Evolutionary conservation across 2,113 vertebrate genomes (phyloP).

Genomic region (Nettapus auritus): DNA sequence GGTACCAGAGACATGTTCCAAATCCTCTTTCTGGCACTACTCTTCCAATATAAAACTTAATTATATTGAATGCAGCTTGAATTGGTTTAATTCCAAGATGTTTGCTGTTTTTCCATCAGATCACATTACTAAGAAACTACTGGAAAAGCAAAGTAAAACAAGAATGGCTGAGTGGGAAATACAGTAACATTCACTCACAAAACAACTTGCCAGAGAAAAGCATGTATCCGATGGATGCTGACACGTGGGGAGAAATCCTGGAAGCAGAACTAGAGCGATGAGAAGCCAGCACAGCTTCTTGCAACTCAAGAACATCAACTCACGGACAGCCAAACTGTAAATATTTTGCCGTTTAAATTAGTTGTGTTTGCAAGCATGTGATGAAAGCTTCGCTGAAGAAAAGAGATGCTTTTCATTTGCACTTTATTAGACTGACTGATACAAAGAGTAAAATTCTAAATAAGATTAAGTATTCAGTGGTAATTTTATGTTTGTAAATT

Average conservation of each 20-base stretch:
- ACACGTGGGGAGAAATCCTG: conserved; percentile 92
- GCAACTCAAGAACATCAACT: background rate
- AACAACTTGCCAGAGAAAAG: conserved; percentile 77
- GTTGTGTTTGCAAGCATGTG: background rate
- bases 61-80: background rate
- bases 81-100: background rate
- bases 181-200: conserved; percentile 82
- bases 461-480: background rate
- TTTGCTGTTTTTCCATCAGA: conserved; percentile 67
- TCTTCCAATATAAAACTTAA: background rate
- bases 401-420: conserved; percentile 28
- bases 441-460: background rate
- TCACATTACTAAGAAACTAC: conserved; percentile 86
- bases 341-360: background rate
- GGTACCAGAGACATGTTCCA: background rate
- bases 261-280: conserved; percentile 89
- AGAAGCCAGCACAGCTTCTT: background rate
- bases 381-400: background rate
- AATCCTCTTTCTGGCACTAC: background rate
- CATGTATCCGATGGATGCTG: conserved; percentile 85
- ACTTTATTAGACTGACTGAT: conserved; percentile 44
- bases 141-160: conserved; percentile 84
- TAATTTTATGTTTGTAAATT: conserved; percentile 30
- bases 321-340: background rate
- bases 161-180: conserved; percentile 87